Percentiles rank a stretch among this genome's conserved stretches.
Conservation (phyloP, 2,797 vertebrate genomes). For the Nasua narica region DNA sequence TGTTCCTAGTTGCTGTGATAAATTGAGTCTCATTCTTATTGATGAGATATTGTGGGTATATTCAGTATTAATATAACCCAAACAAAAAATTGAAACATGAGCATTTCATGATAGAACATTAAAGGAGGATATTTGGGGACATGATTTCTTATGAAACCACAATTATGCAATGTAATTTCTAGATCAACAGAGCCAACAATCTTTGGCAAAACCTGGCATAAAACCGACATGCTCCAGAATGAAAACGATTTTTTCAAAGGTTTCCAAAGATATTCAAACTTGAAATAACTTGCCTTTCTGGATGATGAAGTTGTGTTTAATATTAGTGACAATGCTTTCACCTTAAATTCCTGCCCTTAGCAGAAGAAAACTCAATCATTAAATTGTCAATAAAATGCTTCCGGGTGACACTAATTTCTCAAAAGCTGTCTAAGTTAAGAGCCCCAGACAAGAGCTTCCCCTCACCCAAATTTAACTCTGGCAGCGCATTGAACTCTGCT, state of each 20-base stretch:
- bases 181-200: neutral
- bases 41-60: neutral
- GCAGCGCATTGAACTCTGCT: conserved; percentile 26
- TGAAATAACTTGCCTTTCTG: neutral
- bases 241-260: neutral
- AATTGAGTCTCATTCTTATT: neutral
- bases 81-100: neutral
- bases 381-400: conserved; percentile 56
- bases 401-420: conserved; percentile 41
- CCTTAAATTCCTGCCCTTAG: conserved; percentile 18
- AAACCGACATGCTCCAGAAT: neutral
- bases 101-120: neutral
- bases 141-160: neutral
- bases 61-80: neutral
- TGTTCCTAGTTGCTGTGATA: neutral
- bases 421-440: conserved; percentile 36
- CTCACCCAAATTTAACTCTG: neutral
- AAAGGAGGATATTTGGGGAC: neutral
- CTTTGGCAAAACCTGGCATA: neutral
- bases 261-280: neutral
- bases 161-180: neutral
- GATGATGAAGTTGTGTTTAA: conserved; percentile 21
- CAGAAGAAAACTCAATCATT: conserved; percentile 41
- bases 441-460: neutral
- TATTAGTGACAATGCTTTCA: conserved; percentile 19